Conservation (phyloP, 2,797 vertebrate genomes). For the Hoplostethus atlanticus region DNA sequence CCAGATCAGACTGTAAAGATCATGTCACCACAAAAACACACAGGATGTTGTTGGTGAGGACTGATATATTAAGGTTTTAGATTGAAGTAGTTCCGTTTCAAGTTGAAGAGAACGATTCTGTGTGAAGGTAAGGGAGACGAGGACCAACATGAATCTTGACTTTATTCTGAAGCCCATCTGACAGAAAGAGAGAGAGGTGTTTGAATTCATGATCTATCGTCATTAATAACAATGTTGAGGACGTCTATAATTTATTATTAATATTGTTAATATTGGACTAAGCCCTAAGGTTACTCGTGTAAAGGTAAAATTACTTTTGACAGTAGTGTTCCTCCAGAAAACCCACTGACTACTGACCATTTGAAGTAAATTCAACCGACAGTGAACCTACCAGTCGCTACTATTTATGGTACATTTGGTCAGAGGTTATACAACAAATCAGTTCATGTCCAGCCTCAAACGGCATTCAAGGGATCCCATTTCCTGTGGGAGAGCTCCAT, state of each 20-base stretch:
- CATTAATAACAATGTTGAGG: no score
- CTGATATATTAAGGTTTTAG: no score
- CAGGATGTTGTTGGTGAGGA: no score
- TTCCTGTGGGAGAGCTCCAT: conserved; percentile 55
- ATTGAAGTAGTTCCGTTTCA: background rate
- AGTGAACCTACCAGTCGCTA: background rate
- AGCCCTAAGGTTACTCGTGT: background rate
- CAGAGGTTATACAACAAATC: conserved; percentile 48
- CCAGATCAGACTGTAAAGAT: no score
- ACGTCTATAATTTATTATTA: no score
- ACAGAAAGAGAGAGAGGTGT: no score
- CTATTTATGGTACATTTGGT: conserved; percentile 32
- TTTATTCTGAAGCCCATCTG: no score
- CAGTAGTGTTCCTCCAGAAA: background rate
- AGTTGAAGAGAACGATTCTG: background rate
- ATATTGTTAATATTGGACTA: background rate
- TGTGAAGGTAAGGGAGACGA: background rate
- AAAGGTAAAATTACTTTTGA: background rate
- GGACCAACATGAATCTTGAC: no score
- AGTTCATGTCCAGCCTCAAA: conserved; percentile 44
- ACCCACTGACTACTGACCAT: background rate
- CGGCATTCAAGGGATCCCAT: conserved; percentile 48
- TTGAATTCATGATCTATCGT: no score
- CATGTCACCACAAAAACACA: no score
- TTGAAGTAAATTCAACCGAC: conserved; percentile 1